Percentiles rank a stretch among this genome's conserved stretches.
phyloP scores from a whole-genome alignment of 2,113 vertebrate species.

The Bubalus kerabau region DNA sequence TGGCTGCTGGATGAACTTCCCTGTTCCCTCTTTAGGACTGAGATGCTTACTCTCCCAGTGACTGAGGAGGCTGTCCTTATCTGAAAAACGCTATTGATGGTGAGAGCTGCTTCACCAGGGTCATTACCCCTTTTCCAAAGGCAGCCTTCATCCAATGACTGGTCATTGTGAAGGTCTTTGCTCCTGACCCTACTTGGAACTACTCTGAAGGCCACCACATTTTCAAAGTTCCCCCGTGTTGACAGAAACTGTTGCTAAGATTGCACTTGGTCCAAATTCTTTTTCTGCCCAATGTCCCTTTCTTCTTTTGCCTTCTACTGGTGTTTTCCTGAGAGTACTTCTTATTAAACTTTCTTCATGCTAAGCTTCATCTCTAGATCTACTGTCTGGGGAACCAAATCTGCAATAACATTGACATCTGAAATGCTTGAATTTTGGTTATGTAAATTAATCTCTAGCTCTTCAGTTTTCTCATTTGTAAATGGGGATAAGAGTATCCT shows the following conservation, averaged over 20 bases:
- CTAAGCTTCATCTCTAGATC: neutral
- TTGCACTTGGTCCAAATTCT: neutral
- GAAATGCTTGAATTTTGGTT: neutral
- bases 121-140: neutral
- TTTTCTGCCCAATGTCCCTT: neutral
- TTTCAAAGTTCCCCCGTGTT: neutral
- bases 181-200: neutral
- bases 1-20: neutral
- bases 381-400: neutral
- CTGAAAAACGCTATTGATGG: neutral
- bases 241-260: neutral
- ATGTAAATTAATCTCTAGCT: neutral
- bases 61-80: neutral
- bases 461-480: neutral
- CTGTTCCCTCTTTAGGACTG: neutral
- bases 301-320: neutral
- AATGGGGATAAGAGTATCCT: neutral
- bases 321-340: neutral
- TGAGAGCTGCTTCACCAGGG: neutral
- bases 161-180: neutral
- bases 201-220: neutral
- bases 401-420: neutral
- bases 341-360: neutral
- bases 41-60: neutral
- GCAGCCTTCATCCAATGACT: neutral